These are phyloP conservation scores for Conops quadrifasciatus DNA, from an alignment of 2,888 invertebrate genomes.

Conservation along the genomic window DNA sequence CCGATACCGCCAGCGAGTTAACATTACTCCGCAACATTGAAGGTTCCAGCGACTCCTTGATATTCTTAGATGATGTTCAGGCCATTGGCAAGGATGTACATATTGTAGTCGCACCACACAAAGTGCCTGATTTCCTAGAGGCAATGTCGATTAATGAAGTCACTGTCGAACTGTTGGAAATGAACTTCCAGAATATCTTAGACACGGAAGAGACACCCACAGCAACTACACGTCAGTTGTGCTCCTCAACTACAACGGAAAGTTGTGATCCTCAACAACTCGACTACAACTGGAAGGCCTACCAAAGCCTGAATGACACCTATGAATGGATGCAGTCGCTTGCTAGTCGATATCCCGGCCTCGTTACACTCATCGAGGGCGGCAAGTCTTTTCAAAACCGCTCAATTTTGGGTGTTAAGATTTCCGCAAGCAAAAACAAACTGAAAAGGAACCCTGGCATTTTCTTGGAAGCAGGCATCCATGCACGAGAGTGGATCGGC, in stretches of 20 bases:
- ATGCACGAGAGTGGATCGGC: constrained; percentile 81
- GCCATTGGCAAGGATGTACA: constrained; percentile 65
- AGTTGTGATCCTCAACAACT: neutral
- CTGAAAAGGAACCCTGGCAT: constrained; percentile 63
- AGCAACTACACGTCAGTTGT: no score
- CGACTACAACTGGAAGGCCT: constrained; percentile 55
- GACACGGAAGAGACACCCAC: constrained; percentile 21
- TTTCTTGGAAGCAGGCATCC: constrained; percentile 72
- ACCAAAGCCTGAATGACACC: constrained; percentile 64
- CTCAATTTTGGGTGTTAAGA: constrained; percentile 70
- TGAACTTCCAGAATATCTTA: constrained; percentile 61
- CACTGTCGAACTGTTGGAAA: constrained; percentile 65
- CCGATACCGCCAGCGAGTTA: constrained; percentile 66
- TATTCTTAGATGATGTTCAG: constrained; percentile 65
- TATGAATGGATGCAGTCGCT: constrained; percentile 68
- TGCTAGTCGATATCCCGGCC: constrained; percentile 65
- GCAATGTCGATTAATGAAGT: constrained; percentile 49
- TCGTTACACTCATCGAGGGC: constrained; percentile 66
- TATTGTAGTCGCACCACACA: constrained; percentile 56
- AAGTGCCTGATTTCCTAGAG: constrained; percentile 42
- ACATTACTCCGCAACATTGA: constrained; percentile 64
- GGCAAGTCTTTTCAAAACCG: constrained; percentile 71
- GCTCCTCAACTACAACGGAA: no score
- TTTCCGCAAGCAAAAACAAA: constrained; percentile 60
- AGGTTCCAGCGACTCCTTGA: constrained; percentile 55